Evolutionary conservation across 2,797 vertebrate genomes (phyloP).

Genomic region (Lindbergichthys nudifrons): DNA sequence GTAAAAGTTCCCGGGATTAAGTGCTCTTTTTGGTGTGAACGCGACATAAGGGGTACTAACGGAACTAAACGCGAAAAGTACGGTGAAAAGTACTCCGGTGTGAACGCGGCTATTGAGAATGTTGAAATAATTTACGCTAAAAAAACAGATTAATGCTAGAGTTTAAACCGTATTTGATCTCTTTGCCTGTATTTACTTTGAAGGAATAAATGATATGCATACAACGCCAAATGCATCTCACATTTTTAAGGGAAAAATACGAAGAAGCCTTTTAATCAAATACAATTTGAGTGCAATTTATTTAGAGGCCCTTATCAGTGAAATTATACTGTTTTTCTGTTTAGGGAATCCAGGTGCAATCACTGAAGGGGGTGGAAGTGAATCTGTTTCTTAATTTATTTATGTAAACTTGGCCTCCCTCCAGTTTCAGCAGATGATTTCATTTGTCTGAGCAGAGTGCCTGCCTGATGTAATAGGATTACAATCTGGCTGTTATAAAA

Average conservation of each 20-base stretch:
- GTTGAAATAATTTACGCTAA: conserved; percentile 16
- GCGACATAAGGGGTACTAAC: too few relatives aligned
- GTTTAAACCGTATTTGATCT: conserved; percentile 5
- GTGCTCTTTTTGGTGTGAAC: too few relatives aligned
- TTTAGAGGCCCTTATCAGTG: conserved; percentile 73
- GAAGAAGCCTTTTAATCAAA: conserved; percentile 45
- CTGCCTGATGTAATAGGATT: conserved; percentile 80
- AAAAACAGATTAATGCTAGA: conserved; percentile 14
- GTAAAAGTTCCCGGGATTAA: too few relatives aligned
- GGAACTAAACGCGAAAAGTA: too few relatives aligned
- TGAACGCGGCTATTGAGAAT: too few relatives aligned
- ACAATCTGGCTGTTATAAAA: conserved; percentile 78
- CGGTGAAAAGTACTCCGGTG: too few relatives aligned
- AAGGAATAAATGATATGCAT: conserved; percentile 15
- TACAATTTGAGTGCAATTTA: conserved; percentile 61
- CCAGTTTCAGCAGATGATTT: conserved; percentile 82
- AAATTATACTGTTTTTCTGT: conserved; percentile 66
- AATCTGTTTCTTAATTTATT: conserved; percentile 84
- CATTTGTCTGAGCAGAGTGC: conserved; percentile 80
- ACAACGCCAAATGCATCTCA: conserved; percentile 26
- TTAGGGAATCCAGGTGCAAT: conserved; percentile 75
- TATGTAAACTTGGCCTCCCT: conserved; percentile 80
- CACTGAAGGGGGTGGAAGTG: conserved; percentile 77
- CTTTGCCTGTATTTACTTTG: conserved; percentile 17
- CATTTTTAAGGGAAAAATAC: conserved; percentile 28